Evolutionary conservation across 2,113 vertebrate species (phyloP), one percentile per base, ranked within the genome.

Genomic region (Tiliqua scincoides): DNA sequence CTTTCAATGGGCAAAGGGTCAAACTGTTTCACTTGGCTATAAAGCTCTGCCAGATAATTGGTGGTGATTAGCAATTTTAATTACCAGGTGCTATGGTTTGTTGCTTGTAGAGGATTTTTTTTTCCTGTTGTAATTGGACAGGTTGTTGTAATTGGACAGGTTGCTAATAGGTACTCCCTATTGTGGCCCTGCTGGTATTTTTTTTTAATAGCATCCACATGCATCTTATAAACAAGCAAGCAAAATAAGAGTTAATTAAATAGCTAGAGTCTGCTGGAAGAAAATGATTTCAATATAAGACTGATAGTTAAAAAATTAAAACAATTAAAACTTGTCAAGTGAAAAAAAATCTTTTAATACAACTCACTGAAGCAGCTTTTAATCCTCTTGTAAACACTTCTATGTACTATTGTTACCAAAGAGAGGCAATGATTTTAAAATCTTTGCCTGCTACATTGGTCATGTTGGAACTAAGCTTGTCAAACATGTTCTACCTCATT

Each of bases 31-130:
- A 93, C 92, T 91, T 90, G 93, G 94, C 94, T 95, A 94, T 95
- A 95, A 95, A 95, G 96, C 96, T 92, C 87, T 82, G 95, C 94
- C 93, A 96, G 96, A 96, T 97, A 98, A 98, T 97, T 97, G 97
- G 95, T 96, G 94, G 95, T 96, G 96, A 98, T 98, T 98, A 97
- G 97, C 97, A 96, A 97, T 98, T 98, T 97, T 98, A 98, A 98
- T 98, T 97, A 97, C 95, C 97, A 98, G 97, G 97, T 98, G 97
- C 95, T 93, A 93, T 88, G 94, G 96, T 95, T 96, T 88, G 83
- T 88, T 94, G 91, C 93, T 95, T 93, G 84, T 48, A 79, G 84
- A 32, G 59, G 43, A 86, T 85, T 91, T 87, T 84, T 91, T 91
- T 91, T 86, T 87, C 71, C 88, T 88, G 85, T 35, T 91, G 82